Conservation (phyloP, 1,140 invertebrate species). For the Drosophila prosaltans region DNA sequence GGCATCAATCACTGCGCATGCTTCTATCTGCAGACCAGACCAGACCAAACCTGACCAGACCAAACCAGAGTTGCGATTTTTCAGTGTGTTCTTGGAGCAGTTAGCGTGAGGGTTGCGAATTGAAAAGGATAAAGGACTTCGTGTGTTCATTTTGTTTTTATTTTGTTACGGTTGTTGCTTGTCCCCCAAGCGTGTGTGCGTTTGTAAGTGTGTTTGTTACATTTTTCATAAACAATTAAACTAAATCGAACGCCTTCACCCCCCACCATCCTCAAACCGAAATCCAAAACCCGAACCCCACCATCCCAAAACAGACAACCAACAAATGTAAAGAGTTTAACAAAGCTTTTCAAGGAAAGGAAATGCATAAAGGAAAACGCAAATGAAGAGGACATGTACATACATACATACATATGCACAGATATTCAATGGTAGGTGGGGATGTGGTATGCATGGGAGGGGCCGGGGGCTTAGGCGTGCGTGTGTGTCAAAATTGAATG, state of each 20-base stretch:
- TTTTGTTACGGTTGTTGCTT: constrained; percentile 8
- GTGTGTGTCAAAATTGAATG: too few species aligned
- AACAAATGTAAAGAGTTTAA: constrained; percentile 8
- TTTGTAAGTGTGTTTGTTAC: constrained; percentile 24
- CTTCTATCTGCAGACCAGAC: constrained; percentile 31
- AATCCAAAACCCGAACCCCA: too few species aligned
- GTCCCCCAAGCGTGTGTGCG: neutral
- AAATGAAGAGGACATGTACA: constrained; percentile 6
- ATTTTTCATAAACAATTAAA: constrained; percentile 36
- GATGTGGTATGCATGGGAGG: neutral
- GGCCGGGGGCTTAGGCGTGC: neutral
- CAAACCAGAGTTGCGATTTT: constrained; percentile 23
- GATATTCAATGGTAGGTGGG: neutral
- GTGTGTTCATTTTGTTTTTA: constrained; percentile 1
- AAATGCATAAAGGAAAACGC: constrained; percentile 1
- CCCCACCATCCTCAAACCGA: too few species aligned
- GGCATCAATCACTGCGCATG: constrained; percentile 61
- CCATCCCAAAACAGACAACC: neutral
- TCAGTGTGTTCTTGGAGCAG: constrained; percentile 64
- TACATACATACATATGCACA: neutral
- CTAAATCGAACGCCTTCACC: too few species aligned
- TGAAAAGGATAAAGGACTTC: neutral
- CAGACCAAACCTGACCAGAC: constrained; percentile 6
- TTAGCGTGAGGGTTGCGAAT: constrained; percentile 55
- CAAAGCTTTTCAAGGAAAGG: constrained; percentile 1